These are phyloP conservation scores for Oreochromis spilurus DNA, from an alignment of 2,113 vertebrate genomes.

Conservation along the genomic window DNA sequence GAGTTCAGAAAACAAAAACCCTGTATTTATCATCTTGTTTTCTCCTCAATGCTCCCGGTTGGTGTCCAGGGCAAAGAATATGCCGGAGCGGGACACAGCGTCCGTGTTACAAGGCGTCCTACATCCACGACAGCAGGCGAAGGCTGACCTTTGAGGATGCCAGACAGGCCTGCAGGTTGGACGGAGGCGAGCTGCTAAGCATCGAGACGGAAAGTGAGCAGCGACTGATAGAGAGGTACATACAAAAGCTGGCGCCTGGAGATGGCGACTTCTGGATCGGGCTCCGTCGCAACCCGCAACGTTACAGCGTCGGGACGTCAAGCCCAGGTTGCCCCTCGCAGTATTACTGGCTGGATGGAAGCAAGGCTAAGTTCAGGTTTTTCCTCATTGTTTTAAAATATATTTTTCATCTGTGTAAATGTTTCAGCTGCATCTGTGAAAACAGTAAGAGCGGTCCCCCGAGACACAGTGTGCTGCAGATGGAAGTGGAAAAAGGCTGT, in stretches of 20 bases:
- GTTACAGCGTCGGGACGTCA: conserved; percentile 33
- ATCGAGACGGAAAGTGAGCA: conserved; percentile 87
- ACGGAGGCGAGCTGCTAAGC: conserved; percentile 83
- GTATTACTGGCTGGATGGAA: conserved; percentile 88
- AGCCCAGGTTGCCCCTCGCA: conserved; percentile 73
- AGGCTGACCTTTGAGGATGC: conserved; percentile 83
- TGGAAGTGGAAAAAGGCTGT: background rate
- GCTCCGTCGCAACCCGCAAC: conserved; percentile 71
- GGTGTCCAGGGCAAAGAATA: conserved; percentile 79
- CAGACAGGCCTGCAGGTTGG: conserved; percentile 72
- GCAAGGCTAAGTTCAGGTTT: conserved; percentile 81
- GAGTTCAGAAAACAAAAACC: background rate
- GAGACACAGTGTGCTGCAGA: background rate
- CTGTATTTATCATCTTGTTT: background rate
- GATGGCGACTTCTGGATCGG: conserved; percentile 96
- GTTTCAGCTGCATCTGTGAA: background rate
- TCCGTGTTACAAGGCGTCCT: conserved; percentile 88
- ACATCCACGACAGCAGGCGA: conserved; percentile 79
- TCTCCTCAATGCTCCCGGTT: background rate
- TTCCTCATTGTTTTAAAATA: background rate
- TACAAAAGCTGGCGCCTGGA: conserved; percentile 72
- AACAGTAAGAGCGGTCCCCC: background rate
- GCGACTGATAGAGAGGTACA: conserved; percentile 80
- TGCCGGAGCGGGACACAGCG: conserved; percentile 83
- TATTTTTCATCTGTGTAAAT: background rate